Conservation (phyloP, 2,113 vertebrate genomes). For the Nymphicus hollandicus region DNA sequence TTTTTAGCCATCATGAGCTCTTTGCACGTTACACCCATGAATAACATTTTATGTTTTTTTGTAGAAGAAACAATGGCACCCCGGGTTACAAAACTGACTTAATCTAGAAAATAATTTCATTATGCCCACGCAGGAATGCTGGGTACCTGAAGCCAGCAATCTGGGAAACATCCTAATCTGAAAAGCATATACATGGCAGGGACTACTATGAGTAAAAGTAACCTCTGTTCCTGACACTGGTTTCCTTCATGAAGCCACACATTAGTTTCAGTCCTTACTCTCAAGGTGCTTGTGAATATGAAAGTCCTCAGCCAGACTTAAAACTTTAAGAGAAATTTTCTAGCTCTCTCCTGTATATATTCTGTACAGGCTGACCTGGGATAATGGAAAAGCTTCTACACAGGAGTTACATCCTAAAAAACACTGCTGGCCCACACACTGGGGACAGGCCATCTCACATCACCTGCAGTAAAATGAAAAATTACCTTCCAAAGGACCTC, state of each 20-base stretch:
- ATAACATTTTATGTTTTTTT: neutral
- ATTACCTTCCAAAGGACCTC: neutral
- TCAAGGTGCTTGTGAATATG: neutral
- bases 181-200: rapidly evolving
- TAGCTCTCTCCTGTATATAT: neutral
- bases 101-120: neutral
- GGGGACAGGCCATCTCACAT: neutral
- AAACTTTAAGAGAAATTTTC: neutral
- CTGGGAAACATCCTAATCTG: neutral
- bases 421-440: rapidly evolving
- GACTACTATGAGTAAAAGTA: neutral
- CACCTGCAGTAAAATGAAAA: neutral
- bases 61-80: neutral
- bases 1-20: neutral
- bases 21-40: neutral
- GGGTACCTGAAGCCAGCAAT: neutral
- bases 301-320: neutral
- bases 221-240: rapidly evolving
- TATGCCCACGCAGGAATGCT: neutral
- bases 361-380: neutral
- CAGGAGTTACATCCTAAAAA: neutral
- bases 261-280: neutral
- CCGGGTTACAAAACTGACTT: neutral
- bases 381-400: neutral
- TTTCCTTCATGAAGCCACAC: neutral